Evolutionary conservation across 2,888 invertebrate species (phyloP).

Genomic region (Sphecodes monilicornis): DNA sequence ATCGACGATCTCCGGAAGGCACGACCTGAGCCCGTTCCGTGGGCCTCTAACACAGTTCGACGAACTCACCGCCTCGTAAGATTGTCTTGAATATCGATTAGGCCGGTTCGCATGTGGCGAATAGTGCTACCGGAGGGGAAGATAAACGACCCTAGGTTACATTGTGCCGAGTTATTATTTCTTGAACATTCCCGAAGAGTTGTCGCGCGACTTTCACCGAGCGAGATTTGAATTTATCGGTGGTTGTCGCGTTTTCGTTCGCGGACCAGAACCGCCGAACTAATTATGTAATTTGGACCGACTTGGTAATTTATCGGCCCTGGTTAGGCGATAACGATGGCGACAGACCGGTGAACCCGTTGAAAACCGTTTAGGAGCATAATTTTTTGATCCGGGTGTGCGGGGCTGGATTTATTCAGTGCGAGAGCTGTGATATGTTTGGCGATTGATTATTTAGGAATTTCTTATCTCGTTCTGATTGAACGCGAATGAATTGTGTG

Average conservation of each 20-base stretch:
- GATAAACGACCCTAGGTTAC: constrained; percentile 54
- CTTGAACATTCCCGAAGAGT: constrained; percentile 22
- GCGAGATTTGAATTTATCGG: constrained; percentile 46
- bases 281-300: constrained; percentile 45
- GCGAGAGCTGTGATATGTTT: neutral
- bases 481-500: neutral
- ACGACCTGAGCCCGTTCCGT: neutral
- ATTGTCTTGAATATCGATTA: constrained; percentile 63
- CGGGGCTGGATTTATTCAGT: neutral
- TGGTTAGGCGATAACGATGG: constrained; percentile 26
- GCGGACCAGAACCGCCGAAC: neutral
- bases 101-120: constrained; percentile 39
- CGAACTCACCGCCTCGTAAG: constrained; percentile 40
- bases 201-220: constrained; percentile 43
- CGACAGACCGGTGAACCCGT: constrained; percentile 1
- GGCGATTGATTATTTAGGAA: neutral
- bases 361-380: neutral
- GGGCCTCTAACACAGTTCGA: constrained; percentile 34
- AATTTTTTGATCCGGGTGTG: neutral
- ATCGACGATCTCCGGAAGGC: constrained; percentile 55
- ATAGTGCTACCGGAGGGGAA: constrained; percentile 46
- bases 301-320: constrained; percentile 33
- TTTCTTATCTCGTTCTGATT: neutral
- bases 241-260: neutral
- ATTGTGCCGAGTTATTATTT: constrained; percentile 43